Evolutionary conservation across 2,113 vertebrate genomes (phyloP).

Genomic region (Archilochus colubris): DNA sequence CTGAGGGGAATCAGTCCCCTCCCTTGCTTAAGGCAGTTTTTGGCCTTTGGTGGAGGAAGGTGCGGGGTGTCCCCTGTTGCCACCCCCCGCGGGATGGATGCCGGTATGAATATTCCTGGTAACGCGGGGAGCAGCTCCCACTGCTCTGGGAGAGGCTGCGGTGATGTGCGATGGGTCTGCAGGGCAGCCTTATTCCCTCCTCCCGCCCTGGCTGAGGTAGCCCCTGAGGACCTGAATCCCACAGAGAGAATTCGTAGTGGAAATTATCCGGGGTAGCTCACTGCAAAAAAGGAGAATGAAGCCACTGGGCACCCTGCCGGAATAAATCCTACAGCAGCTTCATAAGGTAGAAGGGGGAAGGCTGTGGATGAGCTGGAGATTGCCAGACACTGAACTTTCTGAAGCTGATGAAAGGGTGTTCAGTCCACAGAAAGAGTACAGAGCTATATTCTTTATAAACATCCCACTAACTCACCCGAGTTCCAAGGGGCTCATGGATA

Average conservation of each 20-base stretch:
- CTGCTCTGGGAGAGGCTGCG: not conserved
- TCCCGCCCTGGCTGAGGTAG: accelerated
- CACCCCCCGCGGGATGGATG: not conserved
- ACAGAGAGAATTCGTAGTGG: not conserved
- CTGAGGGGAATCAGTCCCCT: accelerated
- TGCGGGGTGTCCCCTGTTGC: not conserved
- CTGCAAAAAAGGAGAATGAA: not conserved
- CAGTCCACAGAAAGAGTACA: no score
- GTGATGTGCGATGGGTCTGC: not conserved
- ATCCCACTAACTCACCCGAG: accelerated
- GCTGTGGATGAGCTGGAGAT: not conserved
- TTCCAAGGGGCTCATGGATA: accelerated
- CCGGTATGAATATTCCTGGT: accelerated
- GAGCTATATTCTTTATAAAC: not conserved
- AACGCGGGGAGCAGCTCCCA: not conserved
- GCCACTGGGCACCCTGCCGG: not conserved
- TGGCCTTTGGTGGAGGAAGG: not conserved
- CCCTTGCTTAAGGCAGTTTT: not conserved
- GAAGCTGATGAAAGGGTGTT: accelerated
- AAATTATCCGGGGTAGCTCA: not conserved
- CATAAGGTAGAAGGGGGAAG: not conserved
- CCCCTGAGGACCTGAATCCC: not conserved
- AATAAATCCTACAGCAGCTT: not conserved
- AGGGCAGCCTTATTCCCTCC: not conserved
- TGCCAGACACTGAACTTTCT: accelerated